phyloP scores from a whole-genome alignment of 2,888 invertebrate species.

The Lasioglossum vierecki region DNA sequence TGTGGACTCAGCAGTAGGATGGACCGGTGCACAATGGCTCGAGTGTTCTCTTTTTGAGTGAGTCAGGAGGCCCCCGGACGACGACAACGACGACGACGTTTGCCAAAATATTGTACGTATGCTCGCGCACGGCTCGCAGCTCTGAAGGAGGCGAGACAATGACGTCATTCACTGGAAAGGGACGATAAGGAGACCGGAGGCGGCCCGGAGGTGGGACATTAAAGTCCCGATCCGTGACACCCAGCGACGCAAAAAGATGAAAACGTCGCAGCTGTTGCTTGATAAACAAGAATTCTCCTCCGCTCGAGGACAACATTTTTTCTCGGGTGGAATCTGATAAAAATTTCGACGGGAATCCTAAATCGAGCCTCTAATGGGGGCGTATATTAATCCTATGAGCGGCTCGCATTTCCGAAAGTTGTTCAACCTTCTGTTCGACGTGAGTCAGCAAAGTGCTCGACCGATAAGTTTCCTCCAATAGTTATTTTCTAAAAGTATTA shows the following conservation, averaged over 20 bases:
- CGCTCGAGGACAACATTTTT: background rate
- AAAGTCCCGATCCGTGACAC: constrained; percentile 39
- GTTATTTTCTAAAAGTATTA: constrained; percentile 21
- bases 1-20: constrained; percentile 67
- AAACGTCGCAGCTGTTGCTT: constrained; percentile 39
- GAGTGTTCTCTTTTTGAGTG: constrained; percentile 68
- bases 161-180: constrained; percentile 65
- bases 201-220: constrained; percentile 39
- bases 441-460: constrained; percentile 17
- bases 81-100: constrained; percentile 57
- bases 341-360: background rate
- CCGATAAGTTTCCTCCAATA: constrained; percentile 13
- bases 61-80: constrained; percentile 55
- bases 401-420: background rate
- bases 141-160: constrained; percentile 60
- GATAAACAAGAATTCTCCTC: constrained; percentile 28
- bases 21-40: constrained; percentile 65
- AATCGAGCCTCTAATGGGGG: background rate
- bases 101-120: constrained; percentile 73
- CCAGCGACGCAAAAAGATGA: constrained; percentile 6
- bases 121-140: constrained; percentile 19
- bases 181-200: constrained; percentile 37
- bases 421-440: constrained; percentile 1
- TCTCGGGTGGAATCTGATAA: background rate
- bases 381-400: background rate